Evolutionary conservation across 2,888 invertebrate genomes (phyloP).

Genomic region (Nomada hirtipes): DNA sequence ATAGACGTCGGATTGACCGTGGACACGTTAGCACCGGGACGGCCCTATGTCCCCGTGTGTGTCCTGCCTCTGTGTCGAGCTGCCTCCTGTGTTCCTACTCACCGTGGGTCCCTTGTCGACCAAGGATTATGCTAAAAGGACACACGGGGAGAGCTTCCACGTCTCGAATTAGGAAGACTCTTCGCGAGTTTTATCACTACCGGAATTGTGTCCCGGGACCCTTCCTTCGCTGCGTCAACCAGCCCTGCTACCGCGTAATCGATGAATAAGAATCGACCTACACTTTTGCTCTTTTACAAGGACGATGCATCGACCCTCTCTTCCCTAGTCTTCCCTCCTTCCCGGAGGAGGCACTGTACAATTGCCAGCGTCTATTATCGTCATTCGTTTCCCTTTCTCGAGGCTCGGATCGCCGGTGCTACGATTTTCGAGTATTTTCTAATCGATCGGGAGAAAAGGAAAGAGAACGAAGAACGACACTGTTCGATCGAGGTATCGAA

Average conservation of each 20-base stretch:
- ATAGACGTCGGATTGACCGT: constrained; percentile 74
- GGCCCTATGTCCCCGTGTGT: constrained; percentile 67
- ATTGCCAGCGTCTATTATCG: not conserved
- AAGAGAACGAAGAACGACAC: not conserved
- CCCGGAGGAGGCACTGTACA: not conserved
- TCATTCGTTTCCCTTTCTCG: constrained; percentile 1
- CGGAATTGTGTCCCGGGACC: constrained; percentile 54
- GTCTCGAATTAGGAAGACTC: constrained; percentile 76
- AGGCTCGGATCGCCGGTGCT: not conserved
- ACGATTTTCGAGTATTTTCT: not conserved
- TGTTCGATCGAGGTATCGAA: constrained; percentile 38
- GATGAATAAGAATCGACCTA: constrained; percentile 57
- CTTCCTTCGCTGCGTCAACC: constrained; percentile 47
- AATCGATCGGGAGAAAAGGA: no score
- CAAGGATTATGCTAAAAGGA: constrained; percentile 82
- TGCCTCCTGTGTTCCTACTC: constrained; percentile 69
- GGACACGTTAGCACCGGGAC: constrained; percentile 57
- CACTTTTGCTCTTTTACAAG: constrained; percentile 10
- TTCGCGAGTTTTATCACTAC: constrained; percentile 61
- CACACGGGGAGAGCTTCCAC: constrained; percentile 73
- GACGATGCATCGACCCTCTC: not conserved
- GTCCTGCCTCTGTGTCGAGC: constrained; percentile 62
- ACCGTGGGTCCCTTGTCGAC: constrained; percentile 76
- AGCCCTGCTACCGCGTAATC: constrained; percentile 49
- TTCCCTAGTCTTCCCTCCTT: not conserved